Evolutionary conservation across 2,888 invertebrate genomes (phyloP).

Genomic region (Tachina grossa): DNA sequence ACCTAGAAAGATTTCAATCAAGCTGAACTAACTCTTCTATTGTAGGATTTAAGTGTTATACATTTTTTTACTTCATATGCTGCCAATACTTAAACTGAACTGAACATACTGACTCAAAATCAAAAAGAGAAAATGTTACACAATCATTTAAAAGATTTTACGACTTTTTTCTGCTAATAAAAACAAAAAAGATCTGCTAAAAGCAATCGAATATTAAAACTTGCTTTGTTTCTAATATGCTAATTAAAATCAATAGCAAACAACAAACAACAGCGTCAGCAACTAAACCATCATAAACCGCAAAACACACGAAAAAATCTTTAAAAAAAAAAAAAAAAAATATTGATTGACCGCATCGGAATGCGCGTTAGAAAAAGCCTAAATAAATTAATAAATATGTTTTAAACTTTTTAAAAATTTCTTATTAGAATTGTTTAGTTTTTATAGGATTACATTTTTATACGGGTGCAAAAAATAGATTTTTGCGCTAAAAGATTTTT

Average conservation of each 20-base stretch:
- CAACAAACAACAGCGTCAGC: neutral
- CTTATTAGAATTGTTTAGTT: too few species aligned
- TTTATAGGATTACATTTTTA: too few species aligned
- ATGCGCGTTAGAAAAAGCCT: constrained; percentile 14
- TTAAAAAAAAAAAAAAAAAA: neutral
- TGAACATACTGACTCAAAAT: neutral
- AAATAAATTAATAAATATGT: too few species aligned
- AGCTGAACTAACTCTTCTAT: too few species aligned
- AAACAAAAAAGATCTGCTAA: constrained; percentile 1
- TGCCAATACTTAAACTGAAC: neutral
- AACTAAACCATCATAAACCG: neutral
- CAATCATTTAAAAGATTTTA: constrained; percentile 3
- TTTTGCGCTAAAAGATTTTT: too few species aligned
- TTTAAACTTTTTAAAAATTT: too few species aligned
- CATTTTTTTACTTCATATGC: too few species aligned
- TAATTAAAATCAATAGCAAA: constrained; percentile 33
- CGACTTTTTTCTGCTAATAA: neutral
- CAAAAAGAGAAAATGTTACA: neutral
- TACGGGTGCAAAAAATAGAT: too few species aligned
- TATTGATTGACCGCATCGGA: constrained; percentile 16
- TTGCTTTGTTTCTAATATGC: constrained; percentile 24
- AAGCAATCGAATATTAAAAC: neutral
- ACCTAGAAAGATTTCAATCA: too few species aligned
- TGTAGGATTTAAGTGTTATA: too few species aligned
- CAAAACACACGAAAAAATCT: neutral